These are phyloP conservation scores for Nematopogon swammerdamellus DNA, from an alignment of 2,888 invertebrate genomes.

Conservation along the genomic window DNA sequence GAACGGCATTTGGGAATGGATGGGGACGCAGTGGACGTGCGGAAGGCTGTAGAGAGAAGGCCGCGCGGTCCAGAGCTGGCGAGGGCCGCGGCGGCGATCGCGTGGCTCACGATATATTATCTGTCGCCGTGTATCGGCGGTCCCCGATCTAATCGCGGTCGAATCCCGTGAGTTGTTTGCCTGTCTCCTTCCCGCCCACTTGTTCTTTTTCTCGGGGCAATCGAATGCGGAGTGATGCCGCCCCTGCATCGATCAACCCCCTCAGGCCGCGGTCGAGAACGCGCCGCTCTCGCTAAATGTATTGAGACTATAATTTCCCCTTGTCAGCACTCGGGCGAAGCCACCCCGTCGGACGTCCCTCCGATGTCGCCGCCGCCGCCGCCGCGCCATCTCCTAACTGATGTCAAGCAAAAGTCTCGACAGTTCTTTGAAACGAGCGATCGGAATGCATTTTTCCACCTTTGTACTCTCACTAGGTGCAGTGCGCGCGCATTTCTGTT, in stretches of 20 bases:
- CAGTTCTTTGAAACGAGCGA: neutral
- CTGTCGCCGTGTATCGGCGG: slow-evolving; percentile 13
- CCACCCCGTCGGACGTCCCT: no score
- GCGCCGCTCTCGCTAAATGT: neutral
- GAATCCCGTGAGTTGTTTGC: slow-evolving; percentile 35
- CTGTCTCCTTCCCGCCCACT: slow-evolving; percentile 18
- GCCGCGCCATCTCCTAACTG: neutral
- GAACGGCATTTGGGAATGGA: no score
- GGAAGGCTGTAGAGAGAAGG: no score
- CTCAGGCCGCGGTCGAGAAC: no score
- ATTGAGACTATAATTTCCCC: slow-evolving; percentile 13
- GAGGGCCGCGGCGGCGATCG: no score
- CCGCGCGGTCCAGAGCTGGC: no score
- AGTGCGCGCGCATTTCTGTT: neutral
- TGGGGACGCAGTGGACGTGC: no score
- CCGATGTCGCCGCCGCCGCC: slow-evolving; percentile 10
- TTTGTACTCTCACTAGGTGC: neutral
- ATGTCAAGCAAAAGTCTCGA: neutral
- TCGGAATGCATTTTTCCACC: neutral
- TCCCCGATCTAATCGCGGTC: slow-evolving; percentile 42
- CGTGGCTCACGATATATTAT: neutral
- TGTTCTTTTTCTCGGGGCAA: neutral
- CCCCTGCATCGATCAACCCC: neutral
- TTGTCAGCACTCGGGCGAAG: slow-evolving; percentile 14
- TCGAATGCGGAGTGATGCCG: neutral